Base-by-base conservation (phyloP, 2,888 invertebrate species). In the Gari tellinella region DNA sequence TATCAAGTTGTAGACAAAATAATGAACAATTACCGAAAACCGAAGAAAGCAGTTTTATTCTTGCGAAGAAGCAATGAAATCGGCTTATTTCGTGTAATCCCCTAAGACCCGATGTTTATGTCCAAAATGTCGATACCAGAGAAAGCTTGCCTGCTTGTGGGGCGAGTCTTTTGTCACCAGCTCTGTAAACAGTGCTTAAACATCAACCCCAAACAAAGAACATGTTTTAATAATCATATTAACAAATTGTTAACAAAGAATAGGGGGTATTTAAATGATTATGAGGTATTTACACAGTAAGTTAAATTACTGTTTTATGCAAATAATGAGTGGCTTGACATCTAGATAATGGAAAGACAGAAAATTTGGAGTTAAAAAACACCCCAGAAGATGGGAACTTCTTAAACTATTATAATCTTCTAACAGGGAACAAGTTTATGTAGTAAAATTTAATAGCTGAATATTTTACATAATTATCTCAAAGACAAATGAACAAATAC, bases 61-160 rank as follows among this genome's bases (percentile, higher is more conserved):
- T 64, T 43, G 60, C 43, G 64, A 51, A 53, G 65, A 58, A 74
- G 79, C 72, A 75, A 79, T 69, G 64, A 75, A 79, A 75, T 57
- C 75, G 60, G 79, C 79, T 79, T 79, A 79, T 25, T 56, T 40
- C 41, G 25, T 61, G 63, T 79, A 79, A 79, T 79, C 79, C 79
- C 58, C 45, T 72, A 68, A 65, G 65, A 58, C 58, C 57, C 56
- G 17, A 45, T 74, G 78, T 78, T 72, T 74, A 78, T 53, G 73
- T 60, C 49, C 57, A 10, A 51, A 72, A 58, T 64, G 76, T 77
- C 76, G 72, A 77, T 72, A 77, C 19, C 65, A 65, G 61, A 48
- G 31, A 48, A 37, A 37, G 46, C 31, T 38, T 38, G 65, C 52
- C 68, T 55, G 62, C 48, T 58, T 55, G 60, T 51, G 68, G 52